Evolutionary conservation across 2,888 invertebrate genomes (phyloP).

Genomic region (Lycia hirtaria): DNA sequence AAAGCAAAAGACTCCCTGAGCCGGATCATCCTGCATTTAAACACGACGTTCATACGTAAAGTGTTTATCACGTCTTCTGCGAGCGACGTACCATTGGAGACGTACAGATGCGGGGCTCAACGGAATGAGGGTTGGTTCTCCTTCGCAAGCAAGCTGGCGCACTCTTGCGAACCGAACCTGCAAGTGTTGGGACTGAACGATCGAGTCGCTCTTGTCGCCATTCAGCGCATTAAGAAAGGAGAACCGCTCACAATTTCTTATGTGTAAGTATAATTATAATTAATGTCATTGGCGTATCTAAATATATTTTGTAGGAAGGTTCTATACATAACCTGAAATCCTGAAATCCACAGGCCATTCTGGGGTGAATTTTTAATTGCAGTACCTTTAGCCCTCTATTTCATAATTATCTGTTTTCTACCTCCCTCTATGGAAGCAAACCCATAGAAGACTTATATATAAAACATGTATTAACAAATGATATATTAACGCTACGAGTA

Average conservation of each 20-base stretch:
- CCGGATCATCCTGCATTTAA: slow-evolving; percentile 27
- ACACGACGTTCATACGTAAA: slow-evolving; percentile 17
- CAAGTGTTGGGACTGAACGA: slow-evolving; percentile 36
- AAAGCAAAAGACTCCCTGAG: slow-evolving; percentile 22
- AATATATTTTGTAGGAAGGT: too few species aligned
- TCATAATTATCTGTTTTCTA: too few species aligned
- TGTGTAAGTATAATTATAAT: too few species aligned
- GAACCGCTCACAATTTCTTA: slow-evolving; percentile 67
- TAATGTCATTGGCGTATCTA: too few species aligned
- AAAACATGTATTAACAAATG: too few species aligned
- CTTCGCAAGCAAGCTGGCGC: slow-evolving; percentile 32
- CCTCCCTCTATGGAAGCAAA: too few species aligned
- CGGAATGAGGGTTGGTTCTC: slow-evolving; percentile 26
- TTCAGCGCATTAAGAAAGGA: slow-evolving; percentile 32
- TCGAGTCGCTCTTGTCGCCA: slow-evolving; percentile 21
- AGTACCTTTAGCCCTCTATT: background rate
- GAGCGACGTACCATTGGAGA: background rate
- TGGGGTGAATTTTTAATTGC: too few species aligned
- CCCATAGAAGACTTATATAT: too few species aligned
- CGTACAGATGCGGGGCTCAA: background rate
- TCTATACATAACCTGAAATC: too few species aligned
- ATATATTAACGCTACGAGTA: too few species aligned
- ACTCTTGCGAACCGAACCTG: slow-evolving; percentile 38
- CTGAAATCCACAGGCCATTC: too few species aligned
- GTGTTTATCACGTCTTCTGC: slow-evolving; percentile 12